Base-by-base conservation (phyloP, 2,113 vertebrate species). In the Amphiprion percula region DNA sequence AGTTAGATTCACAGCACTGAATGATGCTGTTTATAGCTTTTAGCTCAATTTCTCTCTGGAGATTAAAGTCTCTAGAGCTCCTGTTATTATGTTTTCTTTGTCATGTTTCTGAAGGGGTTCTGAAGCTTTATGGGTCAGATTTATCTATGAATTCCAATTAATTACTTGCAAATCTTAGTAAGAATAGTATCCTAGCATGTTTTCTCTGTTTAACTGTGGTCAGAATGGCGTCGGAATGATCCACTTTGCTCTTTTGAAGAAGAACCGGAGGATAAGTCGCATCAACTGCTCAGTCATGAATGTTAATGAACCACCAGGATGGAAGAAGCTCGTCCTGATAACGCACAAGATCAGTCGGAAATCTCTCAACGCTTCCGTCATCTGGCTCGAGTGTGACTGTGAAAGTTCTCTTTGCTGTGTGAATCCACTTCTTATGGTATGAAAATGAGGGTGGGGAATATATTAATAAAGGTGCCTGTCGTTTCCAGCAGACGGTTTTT, bases 391-490 rank as follows among this genome's bases (percentile, higher is more conserved):
- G 60, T 79, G 79, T 10, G 41, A 26, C 67, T 77, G 58, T 70
- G 52, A 82, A 72, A 54, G 62, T 77, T 73, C 41, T 81, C 71
- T 59, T 12, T 61, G 9, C 55, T 76, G 71, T 71, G 79, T 87
- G 66, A 83, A 79, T 30, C 33, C 78, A 52, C 53, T 64, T 80
- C 28, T 55, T 19, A 54, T 23, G 54, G 65, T 68, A 70, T 82
- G 70, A 81, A 71, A 64, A 46, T 37, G 7, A 44, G 19, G 7
- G 21, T 21, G 21, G 0, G 10, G 8, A 4, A 26, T 10, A 33
- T 11, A 30, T n/a, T 68, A 44, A 47, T 26, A 9, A 82, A 82
- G 62, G 72, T 89, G 87, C 86, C 90, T 92, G 67, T 77, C 68
- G 81, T 82, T 83, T 72, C 33, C 69, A 59, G 66, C 60, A 50